Evolutionary conservation across 1,140 invertebrate genomes (phyloP).

Genomic region (Lethrus apterus): DNA sequence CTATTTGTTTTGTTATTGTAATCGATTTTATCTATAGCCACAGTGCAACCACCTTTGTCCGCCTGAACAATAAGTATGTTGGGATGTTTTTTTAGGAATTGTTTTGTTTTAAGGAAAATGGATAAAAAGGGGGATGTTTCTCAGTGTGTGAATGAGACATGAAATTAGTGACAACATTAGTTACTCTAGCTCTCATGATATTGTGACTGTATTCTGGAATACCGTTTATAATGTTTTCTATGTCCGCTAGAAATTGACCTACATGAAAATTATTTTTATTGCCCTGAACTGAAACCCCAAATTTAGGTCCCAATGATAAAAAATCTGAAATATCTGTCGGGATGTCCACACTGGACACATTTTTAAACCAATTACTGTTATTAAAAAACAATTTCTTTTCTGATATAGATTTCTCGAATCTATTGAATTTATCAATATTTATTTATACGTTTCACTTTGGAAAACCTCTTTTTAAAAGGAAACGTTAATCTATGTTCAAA

Average conservation of each 20-base stretch:
- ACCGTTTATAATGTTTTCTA: conserved; percentile 9
- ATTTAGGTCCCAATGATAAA: conserved; percentile 15
- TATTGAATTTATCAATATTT: conserved; percentile 12
- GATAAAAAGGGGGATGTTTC: neutral
- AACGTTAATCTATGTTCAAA: conserved; percentile 1
- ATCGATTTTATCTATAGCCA: conserved; percentile 6
- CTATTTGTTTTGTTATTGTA: conserved; percentile 1
- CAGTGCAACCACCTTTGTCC: conserved; percentile 15
- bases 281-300: conserved; percentile 1
- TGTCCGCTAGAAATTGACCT: conserved; percentile 1
- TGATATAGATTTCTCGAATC: neutral
- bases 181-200: conserved; percentile 11
- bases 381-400: neutral
- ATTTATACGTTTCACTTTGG: neutral
- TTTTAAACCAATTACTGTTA: conserved; percentile 15
- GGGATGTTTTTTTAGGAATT: conserved; percentile 10
- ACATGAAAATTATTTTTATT: neutral
- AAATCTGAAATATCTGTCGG: conserved; percentile 14
- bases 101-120: neutral
- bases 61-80: conserved; percentile 13
- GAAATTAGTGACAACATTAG: conserved; percentile 2
- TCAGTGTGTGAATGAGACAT: neutral
- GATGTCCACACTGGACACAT: conserved; percentile 8
- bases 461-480: conserved; percentile 6
- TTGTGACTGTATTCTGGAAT: neutral